These are phyloP conservation scores for Ophonus ardosiacus DNA, from an alignment of 2,888 invertebrate species.

Conservation along the genomic window DNA sequence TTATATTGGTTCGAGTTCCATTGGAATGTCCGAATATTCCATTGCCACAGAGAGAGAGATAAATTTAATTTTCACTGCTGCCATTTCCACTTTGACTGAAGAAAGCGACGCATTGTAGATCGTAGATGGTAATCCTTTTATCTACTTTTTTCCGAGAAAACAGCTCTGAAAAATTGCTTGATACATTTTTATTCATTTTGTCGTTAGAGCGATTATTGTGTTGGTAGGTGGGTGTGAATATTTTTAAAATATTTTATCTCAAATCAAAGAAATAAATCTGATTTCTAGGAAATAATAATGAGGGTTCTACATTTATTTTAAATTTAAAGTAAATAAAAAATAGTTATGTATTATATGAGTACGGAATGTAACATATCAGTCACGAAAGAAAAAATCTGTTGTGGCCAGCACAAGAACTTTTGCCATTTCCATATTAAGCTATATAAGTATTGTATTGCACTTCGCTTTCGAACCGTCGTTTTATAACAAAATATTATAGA, in stretches of 20 bases:
- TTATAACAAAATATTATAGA: too few species aligned
- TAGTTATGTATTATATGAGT: too few species aligned
- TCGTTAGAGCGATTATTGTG: constrained; percentile 9
- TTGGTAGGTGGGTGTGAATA: not conserved
- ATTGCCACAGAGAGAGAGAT: constrained; percentile 7
- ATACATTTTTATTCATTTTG: constrained; percentile 31
- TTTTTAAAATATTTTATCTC: not conserved
- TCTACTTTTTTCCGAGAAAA: not conserved
- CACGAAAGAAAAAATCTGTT: too few species aligned
- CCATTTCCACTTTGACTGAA: constrained; percentile 23
- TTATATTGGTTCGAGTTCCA: constrained; percentile 8
- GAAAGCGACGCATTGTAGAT: constrained; percentile 25
- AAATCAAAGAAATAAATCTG: not conserved
- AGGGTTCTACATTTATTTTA: too few species aligned
- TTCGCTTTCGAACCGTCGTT: too few species aligned
- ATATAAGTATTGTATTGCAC: too few species aligned
- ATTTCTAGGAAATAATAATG: too few species aligned
- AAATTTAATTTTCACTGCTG: constrained; percentile 40
- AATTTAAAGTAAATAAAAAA: too few species aligned
- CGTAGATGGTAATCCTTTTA: constrained; percentile 45
- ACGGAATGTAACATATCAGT: too few species aligned
- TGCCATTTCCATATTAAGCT: too few species aligned
- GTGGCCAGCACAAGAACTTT: too few species aligned
- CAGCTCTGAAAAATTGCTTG: not conserved
- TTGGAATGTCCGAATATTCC: constrained; percentile 32